These are phyloP conservation scores for Cephus spinipes DNA, from an alignment of 2,888 invertebrate genomes.

Conservation along the genomic window DNA sequence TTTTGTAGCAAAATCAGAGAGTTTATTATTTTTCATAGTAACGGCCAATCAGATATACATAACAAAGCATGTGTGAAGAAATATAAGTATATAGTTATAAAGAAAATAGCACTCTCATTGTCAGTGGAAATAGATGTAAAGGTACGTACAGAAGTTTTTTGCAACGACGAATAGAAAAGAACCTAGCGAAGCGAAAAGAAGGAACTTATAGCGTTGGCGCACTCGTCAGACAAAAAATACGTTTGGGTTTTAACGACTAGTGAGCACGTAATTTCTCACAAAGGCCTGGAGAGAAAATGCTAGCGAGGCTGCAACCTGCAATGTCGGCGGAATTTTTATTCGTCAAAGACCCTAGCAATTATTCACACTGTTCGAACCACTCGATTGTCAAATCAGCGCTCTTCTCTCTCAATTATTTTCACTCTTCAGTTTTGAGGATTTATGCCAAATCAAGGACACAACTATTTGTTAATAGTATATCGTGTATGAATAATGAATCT, in stretches of 20 bases:
- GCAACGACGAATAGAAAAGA: too few relatives aligned
- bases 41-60: too few relatives aligned
- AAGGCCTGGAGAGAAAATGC: neutral
- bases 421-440: too few relatives aligned
- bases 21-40: too few relatives aligned
- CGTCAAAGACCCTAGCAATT: conserved; percentile 14
- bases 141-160: neutral
- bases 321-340: conserved; percentile 8
- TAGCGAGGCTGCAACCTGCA: neutral
- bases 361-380: conserved; percentile 22
- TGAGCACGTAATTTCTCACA: neutral
- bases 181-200: too few relatives aligned
- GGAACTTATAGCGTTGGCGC: neutral
- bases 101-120: neutral
- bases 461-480: too few relatives aligned
- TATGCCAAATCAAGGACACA: too few relatives aligned
- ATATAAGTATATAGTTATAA: neutral
- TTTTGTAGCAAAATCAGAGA: too few relatives aligned
- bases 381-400: conserved; percentile 22
- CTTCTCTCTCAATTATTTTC: conserved; percentile 6
- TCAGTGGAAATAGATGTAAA: neutral
- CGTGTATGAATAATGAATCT: too few relatives aligned
- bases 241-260: neutral
- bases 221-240: neutral
- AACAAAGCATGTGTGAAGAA: too few relatives aligned